These are phyloP conservation scores for Plectropomus leopardus DNA, from an alignment of 2,113 vertebrate genomes.

Conservation along the genomic window DNA sequence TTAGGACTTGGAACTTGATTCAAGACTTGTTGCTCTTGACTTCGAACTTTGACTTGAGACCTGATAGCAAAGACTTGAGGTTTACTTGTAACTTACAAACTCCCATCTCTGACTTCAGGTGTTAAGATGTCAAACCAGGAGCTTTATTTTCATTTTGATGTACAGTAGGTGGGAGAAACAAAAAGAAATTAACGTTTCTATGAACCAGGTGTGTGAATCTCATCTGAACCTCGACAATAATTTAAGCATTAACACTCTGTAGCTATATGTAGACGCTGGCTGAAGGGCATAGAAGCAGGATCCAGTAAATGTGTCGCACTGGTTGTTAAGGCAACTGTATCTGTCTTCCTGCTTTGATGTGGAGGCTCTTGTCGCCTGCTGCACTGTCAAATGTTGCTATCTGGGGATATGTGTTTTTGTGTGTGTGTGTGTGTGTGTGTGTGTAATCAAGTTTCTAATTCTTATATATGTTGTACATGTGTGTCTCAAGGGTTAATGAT, in stretches of 20 bases:
- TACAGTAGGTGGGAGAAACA: neutral
- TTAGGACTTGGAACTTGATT: too few relatives aligned
- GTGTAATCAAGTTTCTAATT: neutral
- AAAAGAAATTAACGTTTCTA: neutral
- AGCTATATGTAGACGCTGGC: conserved; percentile 33
- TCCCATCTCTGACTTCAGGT: too few relatives aligned
- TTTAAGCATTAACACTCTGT: conserved; percentile 21
- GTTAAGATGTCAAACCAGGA: too few relatives aligned
- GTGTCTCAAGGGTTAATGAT: neutral
- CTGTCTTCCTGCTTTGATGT: conserved; percentile 43
- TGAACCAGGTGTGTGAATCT: neutral
- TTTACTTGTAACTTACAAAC: too few relatives aligned
- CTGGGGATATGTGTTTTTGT: neutral
- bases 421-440: neutral
- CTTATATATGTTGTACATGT: neutral
- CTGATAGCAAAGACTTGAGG: too few relatives aligned
- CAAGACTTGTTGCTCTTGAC: too few relatives aligned
- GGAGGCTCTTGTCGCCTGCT: conserved; percentile 37
- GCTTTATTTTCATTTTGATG: neutral
- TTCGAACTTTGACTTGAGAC: too few relatives aligned
- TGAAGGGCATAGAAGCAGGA: conserved; percentile 24
- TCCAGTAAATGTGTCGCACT: conserved; percentile 21
- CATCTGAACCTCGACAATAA: neutral
- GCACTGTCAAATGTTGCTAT: conserved; percentile 12
- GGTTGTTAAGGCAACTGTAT: conserved; percentile 59